These are phyloP conservation scores for Nemapogon koenigi DNA, from an alignment of 2,888 invertebrate species.

Conservation along the genomic window DNA sequence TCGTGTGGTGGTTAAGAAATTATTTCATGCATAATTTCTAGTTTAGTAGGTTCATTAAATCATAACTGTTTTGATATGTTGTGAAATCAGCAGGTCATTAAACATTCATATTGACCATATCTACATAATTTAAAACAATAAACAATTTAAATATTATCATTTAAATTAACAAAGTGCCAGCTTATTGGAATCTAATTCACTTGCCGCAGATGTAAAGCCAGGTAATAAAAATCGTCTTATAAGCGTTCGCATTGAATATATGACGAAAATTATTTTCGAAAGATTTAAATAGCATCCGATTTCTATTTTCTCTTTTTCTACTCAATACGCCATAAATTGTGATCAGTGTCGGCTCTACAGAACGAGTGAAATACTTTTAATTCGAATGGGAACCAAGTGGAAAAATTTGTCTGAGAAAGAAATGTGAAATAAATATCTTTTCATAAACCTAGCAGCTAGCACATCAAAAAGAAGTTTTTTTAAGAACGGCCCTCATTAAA, in stretches of 20 bases:
- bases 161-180: constrained; percentile 14
- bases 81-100: too few relatives aligned
- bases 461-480: too few relatives aligned
- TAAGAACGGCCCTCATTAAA: too few relatives aligned
- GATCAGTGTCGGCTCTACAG: constrained; percentile 33
- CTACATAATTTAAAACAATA: not conserved
- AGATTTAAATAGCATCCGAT: constrained; percentile 30
- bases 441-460: constrained; percentile 31
- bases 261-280: constrained; percentile 34
- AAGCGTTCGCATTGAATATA: constrained; percentile 44
- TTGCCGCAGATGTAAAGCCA: constrained; percentile 24
- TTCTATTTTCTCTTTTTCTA: constrained; percentile 36
- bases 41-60: too few relatives aligned
- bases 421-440: constrained; percentile 5
- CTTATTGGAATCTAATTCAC: constrained; percentile 40
- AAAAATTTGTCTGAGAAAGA: constrained; percentile 5
- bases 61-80: too few relatives aligned
- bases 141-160: constrained; percentile 5
- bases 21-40: too few relatives aligned
- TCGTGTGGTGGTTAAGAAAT: too few relatives aligned
- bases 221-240: constrained; percentile 47
- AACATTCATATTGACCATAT: too few relatives aligned
- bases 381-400: constrained; percentile 4
- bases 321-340: constrained; percentile 41
- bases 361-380: constrained; percentile 17